Evolutionary conservation across 2,888 invertebrate species (phyloP).

Genomic region (Cheilosia pagana): DNA sequence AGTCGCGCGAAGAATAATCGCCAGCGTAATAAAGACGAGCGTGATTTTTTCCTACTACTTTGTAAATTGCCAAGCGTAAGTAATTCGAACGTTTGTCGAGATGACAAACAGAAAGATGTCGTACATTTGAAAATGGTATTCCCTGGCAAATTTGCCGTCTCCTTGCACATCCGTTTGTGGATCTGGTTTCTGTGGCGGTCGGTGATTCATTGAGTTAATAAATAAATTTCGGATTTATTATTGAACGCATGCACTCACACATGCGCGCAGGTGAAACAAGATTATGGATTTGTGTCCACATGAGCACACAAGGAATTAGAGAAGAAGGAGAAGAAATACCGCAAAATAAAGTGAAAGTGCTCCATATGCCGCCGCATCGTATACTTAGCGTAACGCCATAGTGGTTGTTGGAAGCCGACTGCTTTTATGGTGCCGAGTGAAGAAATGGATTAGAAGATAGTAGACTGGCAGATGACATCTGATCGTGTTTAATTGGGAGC

Average conservation of each 20-base stretch:
- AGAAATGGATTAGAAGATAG: conserved; percentile 46
- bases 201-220: conserved; percentile 67
- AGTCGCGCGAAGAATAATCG: conserved; percentile 43
- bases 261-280: conserved; percentile 45
- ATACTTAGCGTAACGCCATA: conserved; percentile 61
- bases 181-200: conserved; percentile 40
- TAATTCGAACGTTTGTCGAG: conserved; percentile 24
- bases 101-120: not conserved
- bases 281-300: conserved; percentile 62
- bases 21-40: conserved; percentile 48
- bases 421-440: conserved; percentile 52
- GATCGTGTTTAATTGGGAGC: conserved; percentile 38
- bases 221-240: conserved; percentile 71
- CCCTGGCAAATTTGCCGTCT: conserved; percentile 41
- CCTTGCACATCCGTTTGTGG: conserved; percentile 68
- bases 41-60: conserved; percentile 29
- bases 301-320: conserved; percentile 58
- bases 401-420: conserved; percentile 42
- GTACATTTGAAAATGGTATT: conserved; percentile 50
- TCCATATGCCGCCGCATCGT: conserved; percentile 70
- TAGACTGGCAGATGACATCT: conserved; percentile 40
- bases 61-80: conserved; percentile 44
- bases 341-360: conserved; percentile 75
- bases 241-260: conserved; percentile 23
- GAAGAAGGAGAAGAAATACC: conserved; percentile 71